These are phyloP conservation scores for Notodonta dromedarius DNA, from an alignment of 2,888 invertebrate species.

Conservation along the genomic window DNA sequence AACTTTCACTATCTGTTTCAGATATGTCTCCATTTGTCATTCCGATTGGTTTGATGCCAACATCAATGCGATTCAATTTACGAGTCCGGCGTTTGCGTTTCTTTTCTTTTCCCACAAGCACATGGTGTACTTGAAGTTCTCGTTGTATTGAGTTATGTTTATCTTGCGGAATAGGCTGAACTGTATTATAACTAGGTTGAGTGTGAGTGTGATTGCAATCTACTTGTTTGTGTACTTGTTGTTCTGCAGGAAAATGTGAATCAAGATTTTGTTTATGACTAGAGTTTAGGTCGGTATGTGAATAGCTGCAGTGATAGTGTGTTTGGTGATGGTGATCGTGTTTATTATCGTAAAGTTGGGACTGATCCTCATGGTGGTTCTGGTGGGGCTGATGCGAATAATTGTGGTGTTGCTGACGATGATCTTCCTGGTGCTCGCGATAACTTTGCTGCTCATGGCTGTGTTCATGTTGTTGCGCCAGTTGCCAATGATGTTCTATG, in stretches of 20 bases:
- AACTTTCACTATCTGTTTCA: constrained; percentile 58
- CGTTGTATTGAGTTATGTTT: constrained; percentile 19
- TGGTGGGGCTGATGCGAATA: constrained; percentile 30
- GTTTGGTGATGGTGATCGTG: constrained; percentile 21
- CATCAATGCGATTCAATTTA: constrained; percentile 38
- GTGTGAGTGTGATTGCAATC: constrained; percentile 11
- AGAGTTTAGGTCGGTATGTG: constrained; percentile 5
- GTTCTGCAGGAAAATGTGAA: constrained; percentile 9
- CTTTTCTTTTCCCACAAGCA: constrained; percentile 54
- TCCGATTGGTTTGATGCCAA: constrained; percentile 27
- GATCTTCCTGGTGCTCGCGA: constrained; percentile 27
- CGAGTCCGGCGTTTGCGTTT: constrained; percentile 38
- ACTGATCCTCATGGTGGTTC: constrained; percentile 18
- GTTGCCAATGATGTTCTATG: constrained; percentile 30
- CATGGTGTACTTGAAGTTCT: constrained; percentile 50
- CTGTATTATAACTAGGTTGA: constrained; percentile 9
- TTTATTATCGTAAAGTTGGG: constrained; percentile 23
- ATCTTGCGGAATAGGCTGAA: constrained; percentile 10
- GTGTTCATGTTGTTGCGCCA: constrained; percentile 27
- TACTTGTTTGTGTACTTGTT: constrained; percentile 10
- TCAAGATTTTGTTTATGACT: constrained; percentile 18
- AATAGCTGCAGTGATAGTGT: constrained; percentile 17
- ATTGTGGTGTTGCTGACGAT: constrained; percentile 32
- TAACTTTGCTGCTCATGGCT: constrained; percentile 33
- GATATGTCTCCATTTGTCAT: constrained; percentile 59